These are phyloP conservation scores for Agriopis marginaria DNA, from an alignment of 2,888 invertebrate genomes.

Conservation along the genomic window DNA sequence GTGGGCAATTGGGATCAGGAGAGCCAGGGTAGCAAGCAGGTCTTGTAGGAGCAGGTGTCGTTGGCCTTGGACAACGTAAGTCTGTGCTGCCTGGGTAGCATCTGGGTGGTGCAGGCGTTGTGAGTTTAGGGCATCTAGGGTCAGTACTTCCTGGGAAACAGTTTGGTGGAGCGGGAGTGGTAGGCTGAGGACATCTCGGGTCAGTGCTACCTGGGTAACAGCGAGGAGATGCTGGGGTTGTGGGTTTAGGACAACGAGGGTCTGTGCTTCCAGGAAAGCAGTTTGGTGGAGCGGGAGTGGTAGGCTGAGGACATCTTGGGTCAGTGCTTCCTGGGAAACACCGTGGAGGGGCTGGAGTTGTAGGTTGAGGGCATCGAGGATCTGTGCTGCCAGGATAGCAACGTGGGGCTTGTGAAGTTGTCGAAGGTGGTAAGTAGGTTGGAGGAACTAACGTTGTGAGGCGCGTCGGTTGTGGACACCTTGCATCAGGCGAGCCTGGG, in stretches of 20 bases:
- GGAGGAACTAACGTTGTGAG: constrained; percentile 47
- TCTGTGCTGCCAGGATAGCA: constrained; percentile 63
- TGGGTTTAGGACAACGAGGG: background rate
- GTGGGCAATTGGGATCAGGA: constrained; percentile 49
- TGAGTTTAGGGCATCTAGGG: constrained; percentile 44
- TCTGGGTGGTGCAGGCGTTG: constrained; percentile 33
- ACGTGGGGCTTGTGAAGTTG: constrained; percentile 37
- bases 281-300: background rate
- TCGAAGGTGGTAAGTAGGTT: constrained; percentile 60
- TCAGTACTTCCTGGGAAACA: constrained; percentile 58
- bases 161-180: constrained; percentile 47
- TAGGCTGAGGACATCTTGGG: background rate
- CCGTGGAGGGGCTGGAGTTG: background rate
- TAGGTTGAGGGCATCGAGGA: constrained; percentile 9
- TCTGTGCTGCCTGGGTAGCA: background rate
- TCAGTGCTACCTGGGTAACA: constrained; percentile 56
- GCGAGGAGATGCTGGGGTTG: constrained; percentile 13
- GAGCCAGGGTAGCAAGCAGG: constrained; percentile 56
- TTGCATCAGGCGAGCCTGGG: constrained; percentile 55
- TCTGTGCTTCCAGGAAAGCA: background rate
- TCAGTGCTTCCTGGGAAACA: background rate
- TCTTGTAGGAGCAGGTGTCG: constrained; percentile 43
- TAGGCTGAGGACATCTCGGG: constrained; percentile 51
- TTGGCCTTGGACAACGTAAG: constrained; percentile 50
- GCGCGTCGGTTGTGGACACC: constrained; percentile 57